Percentiles rank a stretch among this genome's conserved stretches.
These are phyloP conservation scores for Drosophila borealis DNA, from an alignment of 2,888 invertebrate genomes.

Conservation along the genomic window DNA sequence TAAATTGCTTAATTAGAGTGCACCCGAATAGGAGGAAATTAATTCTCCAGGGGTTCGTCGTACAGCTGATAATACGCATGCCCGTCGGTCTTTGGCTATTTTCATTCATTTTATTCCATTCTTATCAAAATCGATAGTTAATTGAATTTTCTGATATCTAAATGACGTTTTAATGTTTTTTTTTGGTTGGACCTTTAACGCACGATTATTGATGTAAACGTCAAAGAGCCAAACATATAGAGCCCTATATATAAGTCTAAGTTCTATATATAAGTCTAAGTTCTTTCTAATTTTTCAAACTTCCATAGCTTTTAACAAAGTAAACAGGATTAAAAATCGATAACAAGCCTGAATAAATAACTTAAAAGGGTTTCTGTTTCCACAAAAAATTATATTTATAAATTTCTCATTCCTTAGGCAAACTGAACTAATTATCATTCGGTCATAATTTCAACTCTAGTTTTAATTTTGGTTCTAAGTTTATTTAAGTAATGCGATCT, in stretches of 20 bases:
- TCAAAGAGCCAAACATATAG: neutral
- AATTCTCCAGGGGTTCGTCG: conserved; percentile 10
- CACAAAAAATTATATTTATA: too few species aligned
- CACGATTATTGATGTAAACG: conserved; percentile 16
- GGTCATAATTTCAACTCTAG: too few species aligned
- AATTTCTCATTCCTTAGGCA: too few species aligned
- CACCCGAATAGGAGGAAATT: conserved; percentile 13
- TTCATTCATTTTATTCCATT: conserved; percentile 43
- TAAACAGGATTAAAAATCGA: too few species aligned
- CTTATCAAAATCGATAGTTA: conserved; percentile 69
- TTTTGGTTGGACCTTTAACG: conserved; percentile 3
- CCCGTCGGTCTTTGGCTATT: conserved; percentile 7
- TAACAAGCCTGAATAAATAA: too few species aligned
- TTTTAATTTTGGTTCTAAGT: too few species aligned
- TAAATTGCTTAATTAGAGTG: conserved; percentile 67
- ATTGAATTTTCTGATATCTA: conserved; percentile 66
- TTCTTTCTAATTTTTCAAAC: neutral
- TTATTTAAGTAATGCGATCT: too few species aligned
- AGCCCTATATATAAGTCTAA: neutral
- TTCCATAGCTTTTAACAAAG: neutral
- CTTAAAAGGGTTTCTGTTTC: too few species aligned
- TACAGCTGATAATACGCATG: neutral
- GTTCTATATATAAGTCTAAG: neutral
- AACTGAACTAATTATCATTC: too few species aligned
- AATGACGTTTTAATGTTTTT: conserved; percentile 56